Evolutionary conservation across 1,140 invertebrate species (phyloP).

Genomic region (Rhynchophorus ferrugineus): DNA sequence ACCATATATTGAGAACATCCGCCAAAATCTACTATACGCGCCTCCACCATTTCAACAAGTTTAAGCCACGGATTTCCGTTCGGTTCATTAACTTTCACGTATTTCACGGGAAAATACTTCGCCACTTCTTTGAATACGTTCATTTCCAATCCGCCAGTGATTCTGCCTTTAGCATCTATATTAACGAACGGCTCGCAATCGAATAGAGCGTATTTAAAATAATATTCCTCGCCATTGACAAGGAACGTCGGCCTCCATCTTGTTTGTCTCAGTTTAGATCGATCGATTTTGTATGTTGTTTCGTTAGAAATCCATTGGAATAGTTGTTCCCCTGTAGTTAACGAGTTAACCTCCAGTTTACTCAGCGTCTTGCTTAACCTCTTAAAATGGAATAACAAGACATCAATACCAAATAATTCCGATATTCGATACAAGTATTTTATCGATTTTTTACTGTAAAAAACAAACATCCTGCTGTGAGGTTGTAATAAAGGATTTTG

Average conservation of each 20-base stretch:
- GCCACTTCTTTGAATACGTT: conserved; percentile 4
- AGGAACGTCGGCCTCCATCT: background rate
- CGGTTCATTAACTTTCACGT: background rate
- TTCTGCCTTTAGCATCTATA: background rate
- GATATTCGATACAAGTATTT: background rate
- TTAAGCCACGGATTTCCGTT: conserved; percentile 8
- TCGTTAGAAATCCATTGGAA: conserved; percentile 1
- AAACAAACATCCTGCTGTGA: conserved; percentile 5
- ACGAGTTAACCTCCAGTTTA: background rate
- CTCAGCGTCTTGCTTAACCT: background rate
- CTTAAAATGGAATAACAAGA: background rate
- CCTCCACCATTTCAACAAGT: conserved; percentile 1
- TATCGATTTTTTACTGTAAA: background rate
- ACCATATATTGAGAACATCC: conserved; percentile 11
- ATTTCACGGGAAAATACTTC: background rate
- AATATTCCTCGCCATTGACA: background rate
- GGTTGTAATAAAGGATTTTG: background rate
- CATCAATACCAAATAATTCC: conserved; percentile 7
- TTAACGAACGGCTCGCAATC: conserved; percentile 15
- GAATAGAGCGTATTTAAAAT: conserved; percentile 11
- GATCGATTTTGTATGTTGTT: background rate
- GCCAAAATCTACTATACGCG: background rate
- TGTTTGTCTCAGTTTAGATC: background rate
- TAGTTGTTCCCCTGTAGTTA: background rate
- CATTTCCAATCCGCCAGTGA: conserved; percentile 5